Evolutionary conservation across 2,113 vertebrate genomes (phyloP), one percentile per base, ranked within the genome.

Genomic region (Falcunculus frontatus): DNA sequence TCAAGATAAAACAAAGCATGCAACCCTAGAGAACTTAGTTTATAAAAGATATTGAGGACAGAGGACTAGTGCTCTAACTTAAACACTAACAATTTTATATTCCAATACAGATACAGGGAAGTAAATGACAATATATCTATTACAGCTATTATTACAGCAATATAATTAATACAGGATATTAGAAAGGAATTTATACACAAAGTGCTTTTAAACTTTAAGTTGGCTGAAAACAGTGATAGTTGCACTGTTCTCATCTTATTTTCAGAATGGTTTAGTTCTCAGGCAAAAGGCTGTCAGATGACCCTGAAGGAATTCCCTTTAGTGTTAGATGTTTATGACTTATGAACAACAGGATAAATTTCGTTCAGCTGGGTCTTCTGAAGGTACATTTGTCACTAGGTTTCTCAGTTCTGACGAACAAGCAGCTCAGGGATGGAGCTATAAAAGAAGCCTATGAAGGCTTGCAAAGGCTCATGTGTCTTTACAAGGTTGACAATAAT

Each of bases 261-360:
- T 98, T 30, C 92, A 97, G 97, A 95, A 86, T 97, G 77, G 94
- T 98, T 85, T 98, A 97, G 65, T 98, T 98, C 84, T 98, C 97
- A 27, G 97, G 97, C 52, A 98, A 98, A 97, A 85, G 65, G 4
- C 56, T 97, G 20, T 93, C 95, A 11, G 97, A 81, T 85, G 63
- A 97, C 30, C 96, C 97, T 19, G 97, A 98, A 33, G 96, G 97
- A 69, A 98, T 98, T 59, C 97, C 95, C 32, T 98, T 97, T 52
- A 97, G 96, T 42, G 75, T 95, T 68, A 97, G 96, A 32, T 98
- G 97, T 89, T 69, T 98, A 85, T 89, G 96, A 26, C 90, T 98
- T 70, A 97, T 97, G 96, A 98, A 97, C 85, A 98, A 98, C 83
- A 93, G 29, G 60, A 97, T 97, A 33, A 29, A 95, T 60, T 93